Conservation (phyloP, 2,888 invertebrate species). For the Spialia ferax region DNA sequence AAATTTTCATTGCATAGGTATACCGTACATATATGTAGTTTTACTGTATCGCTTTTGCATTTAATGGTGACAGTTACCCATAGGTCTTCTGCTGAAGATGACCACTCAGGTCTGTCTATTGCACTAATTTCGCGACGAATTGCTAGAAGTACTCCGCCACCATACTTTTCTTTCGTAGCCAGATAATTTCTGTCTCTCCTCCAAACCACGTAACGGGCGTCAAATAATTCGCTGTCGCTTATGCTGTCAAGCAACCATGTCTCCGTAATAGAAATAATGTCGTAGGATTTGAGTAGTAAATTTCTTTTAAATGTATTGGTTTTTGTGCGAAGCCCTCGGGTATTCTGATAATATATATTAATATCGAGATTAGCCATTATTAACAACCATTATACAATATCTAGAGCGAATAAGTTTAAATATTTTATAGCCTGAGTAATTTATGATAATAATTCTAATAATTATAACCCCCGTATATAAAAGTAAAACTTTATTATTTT, state of each 20-base stretch:
- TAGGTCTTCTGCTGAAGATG: neutral
- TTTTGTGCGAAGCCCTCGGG: neutral
- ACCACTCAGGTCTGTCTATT: neutral
- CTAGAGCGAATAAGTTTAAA: too few species aligned
- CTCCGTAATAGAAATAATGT: neutral
- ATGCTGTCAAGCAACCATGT: neutral
- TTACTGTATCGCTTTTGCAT: neutral
- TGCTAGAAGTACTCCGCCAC: neutral
- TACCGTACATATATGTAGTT: neutral
- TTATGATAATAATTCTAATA: too few species aligned
- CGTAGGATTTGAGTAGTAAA: neutral
- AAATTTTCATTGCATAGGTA: neutral
- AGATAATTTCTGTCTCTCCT: neutral
- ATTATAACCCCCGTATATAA: too few species aligned
- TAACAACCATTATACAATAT: neutral
- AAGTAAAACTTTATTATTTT: too few species aligned
- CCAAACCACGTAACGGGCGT: neutral
- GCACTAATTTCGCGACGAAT: neutral
- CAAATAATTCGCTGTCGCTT: neutral
- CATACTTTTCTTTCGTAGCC: neutral
- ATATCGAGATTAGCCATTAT: neutral
- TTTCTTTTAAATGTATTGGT: neutral
- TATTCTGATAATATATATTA: neutral
- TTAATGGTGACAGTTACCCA: neutral
- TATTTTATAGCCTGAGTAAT: too few species aligned